A percentile compares a stretch with the other conserved stretches of the same genome.
These are phyloP conservation scores for Helogale parvula DNA, from an alignment of 2,113 vertebrate species.

Conservation along the genomic window DNA sequence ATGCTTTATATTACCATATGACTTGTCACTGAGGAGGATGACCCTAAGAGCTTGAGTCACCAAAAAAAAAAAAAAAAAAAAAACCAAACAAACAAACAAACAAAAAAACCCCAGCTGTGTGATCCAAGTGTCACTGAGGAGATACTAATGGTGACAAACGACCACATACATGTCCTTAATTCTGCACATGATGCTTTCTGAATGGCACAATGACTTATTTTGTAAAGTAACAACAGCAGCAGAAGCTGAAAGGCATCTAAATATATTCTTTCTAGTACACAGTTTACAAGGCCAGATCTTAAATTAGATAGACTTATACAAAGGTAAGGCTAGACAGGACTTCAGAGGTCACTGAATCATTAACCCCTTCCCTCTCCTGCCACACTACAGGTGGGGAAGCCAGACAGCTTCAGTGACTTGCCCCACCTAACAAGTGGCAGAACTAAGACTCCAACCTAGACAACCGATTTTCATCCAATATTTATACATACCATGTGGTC, in stretches of 20 bases:
- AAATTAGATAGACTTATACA: neutral
- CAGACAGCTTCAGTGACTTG: neutral
- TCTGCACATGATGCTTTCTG: slow-evolving; percentile 18
- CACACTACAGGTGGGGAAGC: neutral
- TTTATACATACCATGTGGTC: neutral
- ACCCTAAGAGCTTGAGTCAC: slow-evolving; percentile 31
- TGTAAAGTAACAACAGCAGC: neutral
- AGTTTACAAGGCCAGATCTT: neutral
- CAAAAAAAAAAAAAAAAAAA: slow-evolving; percentile 39
- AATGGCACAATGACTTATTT: neutral
- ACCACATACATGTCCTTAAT: neutral
- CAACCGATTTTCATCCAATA: neutral
- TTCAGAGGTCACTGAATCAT: neutral
- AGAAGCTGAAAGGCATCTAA: neutral
- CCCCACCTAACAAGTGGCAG: neutral
- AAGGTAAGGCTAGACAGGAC: neutral
- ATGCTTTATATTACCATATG: slow-evolving; percentile 58
- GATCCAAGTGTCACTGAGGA: slow-evolving; percentile 17
- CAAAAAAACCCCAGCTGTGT: slow-evolving; percentile 38
- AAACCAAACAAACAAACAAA: neutral
- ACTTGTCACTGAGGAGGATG: neutral
- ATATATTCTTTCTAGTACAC: neutral
- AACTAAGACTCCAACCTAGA: neutral
- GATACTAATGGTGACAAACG: slow-evolving; percentile 18
- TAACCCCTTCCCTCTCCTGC: fast-evolving